Evolutionary conservation across 2,797 vertebrate genomes (phyloP), one percentile per base, ranked within the genome.

Genomic region (Sebastes elongatus): DNA sequence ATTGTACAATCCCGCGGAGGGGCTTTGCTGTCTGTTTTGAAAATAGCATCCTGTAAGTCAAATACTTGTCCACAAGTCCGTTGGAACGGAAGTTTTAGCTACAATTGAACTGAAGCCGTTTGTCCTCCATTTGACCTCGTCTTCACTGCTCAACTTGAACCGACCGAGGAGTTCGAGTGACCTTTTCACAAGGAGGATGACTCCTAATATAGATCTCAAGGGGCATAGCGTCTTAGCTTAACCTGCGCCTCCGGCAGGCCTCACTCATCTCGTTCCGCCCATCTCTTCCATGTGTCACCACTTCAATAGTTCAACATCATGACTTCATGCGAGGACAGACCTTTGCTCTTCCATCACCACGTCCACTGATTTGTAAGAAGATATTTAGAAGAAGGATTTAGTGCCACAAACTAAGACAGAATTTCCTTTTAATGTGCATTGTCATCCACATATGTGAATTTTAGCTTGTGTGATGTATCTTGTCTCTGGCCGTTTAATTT

Each of bases 241-340:
- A 82, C 71, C 74, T 81, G 46, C 13, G 71, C 82, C 73, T 52
- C 65, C 2, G 42, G 83, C 86, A 55, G 61, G 18, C 35, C 66
- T 83, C 83, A 86, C 79, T 92, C 92, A 89, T 92, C 81, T n/a
- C 52, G 61, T 56, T 81, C 77, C 63, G 78, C 38, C 27, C 61
- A 52, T 82, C 69, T 71, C 86, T 11, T 67, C 56, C 60, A 20
- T 82, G 76, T 78, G 81, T 80, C 80, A 85, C 70, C 38, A 64
- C 86, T 76, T 86, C 30, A 76, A 20, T 62, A 70, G 78, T 79
- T 89, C 82, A 82, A 20, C 82, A 68, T 68, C 13, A 23, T 86
- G 83, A 86, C 85, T 82, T 81, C 52, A 38, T 73, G 5, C 30
- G 25, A 76, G 67, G 72, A 81, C 63, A 61, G 70, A 69, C 61